Evolutionary conservation across 2,797 vertebrate species (phyloP).

Genomic region (Danio tinwini): DNA sequence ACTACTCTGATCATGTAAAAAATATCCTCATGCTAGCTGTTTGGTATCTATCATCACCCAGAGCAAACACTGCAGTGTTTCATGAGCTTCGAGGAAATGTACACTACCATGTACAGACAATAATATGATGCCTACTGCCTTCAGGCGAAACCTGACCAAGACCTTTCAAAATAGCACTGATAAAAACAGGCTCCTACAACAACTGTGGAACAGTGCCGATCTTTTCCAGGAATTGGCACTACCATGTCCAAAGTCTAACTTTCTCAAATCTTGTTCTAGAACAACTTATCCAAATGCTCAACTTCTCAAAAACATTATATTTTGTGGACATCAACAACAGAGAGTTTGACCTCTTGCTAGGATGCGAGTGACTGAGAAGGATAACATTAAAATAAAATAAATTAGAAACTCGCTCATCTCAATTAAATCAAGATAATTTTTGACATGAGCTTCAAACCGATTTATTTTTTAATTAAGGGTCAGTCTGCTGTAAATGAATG

Average conservation of each 20-base stretch:
- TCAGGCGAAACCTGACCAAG: slow-evolving; percentile 49
- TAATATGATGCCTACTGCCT: slow-evolving; percentile 33
- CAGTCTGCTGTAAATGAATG: neutral
- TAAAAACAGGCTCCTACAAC: slow-evolving; percentile 14
- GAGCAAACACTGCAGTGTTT: neutral
- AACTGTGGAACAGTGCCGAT: slow-evolving; percentile 5
- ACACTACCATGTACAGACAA: slow-evolving; percentile 20
- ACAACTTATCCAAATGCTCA: slow-evolving; percentile 18
- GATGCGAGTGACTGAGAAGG: slow-evolving; percentile 44
- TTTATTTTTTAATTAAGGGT: slow-evolving; percentile 4
- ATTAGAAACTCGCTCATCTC: neutral
- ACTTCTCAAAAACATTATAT: slow-evolving; percentile 9
- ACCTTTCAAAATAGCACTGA: slow-evolving; percentile 40
- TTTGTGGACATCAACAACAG: slow-evolving; percentile 56
- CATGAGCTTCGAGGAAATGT: slow-evolving; percentile 13
- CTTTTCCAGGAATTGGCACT: neutral
- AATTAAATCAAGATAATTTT: neutral
- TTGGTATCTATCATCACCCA: neutral
- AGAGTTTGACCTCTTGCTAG: slow-evolving; percentile 52
- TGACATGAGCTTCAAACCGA: neutral
- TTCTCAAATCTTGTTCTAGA: slow-evolving; percentile 22
- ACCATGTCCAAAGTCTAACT: slow-evolving; percentile 7
- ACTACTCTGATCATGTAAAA: neutral
- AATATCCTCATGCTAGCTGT: neutral
- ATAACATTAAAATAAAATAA: neutral